Conservation (phyloP, 2,797 vertebrate species). For the Crypturellus tataupa region DNA sequence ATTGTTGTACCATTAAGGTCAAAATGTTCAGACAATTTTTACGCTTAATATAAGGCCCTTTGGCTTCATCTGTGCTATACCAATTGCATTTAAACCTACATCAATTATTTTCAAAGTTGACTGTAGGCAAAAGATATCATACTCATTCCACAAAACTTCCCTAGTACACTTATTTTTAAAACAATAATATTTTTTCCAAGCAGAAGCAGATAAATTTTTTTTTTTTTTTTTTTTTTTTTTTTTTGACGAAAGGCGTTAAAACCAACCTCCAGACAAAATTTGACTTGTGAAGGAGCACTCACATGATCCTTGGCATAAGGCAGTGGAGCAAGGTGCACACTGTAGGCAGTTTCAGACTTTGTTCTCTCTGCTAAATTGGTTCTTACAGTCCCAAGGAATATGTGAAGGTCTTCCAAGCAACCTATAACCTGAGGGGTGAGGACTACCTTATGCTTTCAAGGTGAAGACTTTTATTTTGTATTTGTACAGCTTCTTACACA, state of each 20-base stretch:
- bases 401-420: background rate
- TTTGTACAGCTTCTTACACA: background rate
- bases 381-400: background rate
- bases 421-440: background rate
- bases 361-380: background rate
- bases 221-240: background rate
- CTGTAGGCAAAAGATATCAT: background rate
- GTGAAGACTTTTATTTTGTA: background rate
- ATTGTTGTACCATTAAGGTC: background rate
- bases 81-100: conserved; percentile 7
- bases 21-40: background rate
- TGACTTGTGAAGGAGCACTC: background rate
- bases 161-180: background rate
- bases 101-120: conserved; percentile 9
- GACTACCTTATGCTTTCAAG: fast-evolving
- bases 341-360: background rate
- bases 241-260: background rate
- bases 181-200: background rate
- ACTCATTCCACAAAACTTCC: background rate
- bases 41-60: background rate
- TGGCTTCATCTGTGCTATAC: background rate
- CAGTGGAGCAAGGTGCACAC: background rate
- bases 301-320: background rate
- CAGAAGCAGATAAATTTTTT: background rate
- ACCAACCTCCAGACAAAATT: background rate